Evolutionary conservation across 1,140 invertebrate genomes (phyloP), one percentile per base, ranked within the genome.

Genomic region (Ceratina japonica): DNA sequence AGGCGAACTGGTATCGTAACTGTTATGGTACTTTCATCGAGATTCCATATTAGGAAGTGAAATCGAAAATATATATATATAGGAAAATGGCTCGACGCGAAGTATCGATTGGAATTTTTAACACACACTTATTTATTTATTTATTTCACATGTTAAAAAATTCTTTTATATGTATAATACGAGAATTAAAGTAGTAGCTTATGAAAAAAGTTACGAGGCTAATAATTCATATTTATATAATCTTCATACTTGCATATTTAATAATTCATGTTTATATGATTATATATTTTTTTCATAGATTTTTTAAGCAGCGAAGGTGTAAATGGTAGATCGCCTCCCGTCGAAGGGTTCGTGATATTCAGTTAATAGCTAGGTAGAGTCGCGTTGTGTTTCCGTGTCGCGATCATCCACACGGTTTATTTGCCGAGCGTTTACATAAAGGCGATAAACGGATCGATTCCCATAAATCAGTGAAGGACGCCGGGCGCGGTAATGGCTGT

Each of bases 371-470:
- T 18, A 24, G 27, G 18, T 18, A 24, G 7, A 44, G 5, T 44
- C 56, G 22, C 54, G 20, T 59, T 59, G 22, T 15, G n/a, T 72
- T 75, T 66, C 16, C 73, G 24, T 22, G 37, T 73, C 37, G 27
- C 65, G 75, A 31, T 49, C 51, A 54, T 51, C 37, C 27, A 18
- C 10, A 22, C 56, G 44, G 10, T 71, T 62, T 77, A 77, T 77
- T 71, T 77, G 68, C 56, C 56, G 12, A 52, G 15, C 56, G 66
- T 78, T 78, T 72, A 78, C 59, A 71, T 71, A 61, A 61, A 78
- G 49, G 31, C 59, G 75, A 78, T 78, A 78, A 71, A 78, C 59
- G 59, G 49, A 78, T 63, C 68, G 68, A 15, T 24, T 31, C 68
- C 1, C 49, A 18, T 78, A 72, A 78, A 78, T 78, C 75, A 63